Evolutionary conservation across 2,113 vertebrate genomes (phyloP).

Genomic region (Serilophus lunatus): DNA sequence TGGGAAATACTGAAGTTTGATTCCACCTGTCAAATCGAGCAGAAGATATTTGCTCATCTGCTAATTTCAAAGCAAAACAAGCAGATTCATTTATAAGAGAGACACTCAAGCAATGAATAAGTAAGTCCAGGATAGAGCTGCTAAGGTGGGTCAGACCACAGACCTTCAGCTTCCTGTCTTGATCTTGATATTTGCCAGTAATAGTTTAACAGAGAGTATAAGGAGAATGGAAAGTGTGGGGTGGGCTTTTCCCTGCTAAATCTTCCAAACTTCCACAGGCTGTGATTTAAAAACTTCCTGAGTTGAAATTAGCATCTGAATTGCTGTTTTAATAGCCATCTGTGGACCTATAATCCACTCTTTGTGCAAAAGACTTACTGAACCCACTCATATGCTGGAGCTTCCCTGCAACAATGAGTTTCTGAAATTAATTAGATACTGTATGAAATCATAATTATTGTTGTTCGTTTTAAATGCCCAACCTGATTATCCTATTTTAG

Average conservation of each 20-base stretch:
- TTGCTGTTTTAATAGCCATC: conserved; percentile 12
- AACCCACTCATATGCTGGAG: not conserved
- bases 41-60: not conserved
- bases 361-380: not conserved
- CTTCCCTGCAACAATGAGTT: not conserved
- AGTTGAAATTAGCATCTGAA: conserved; percentile 40
- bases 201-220: not conserved
- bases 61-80: not conserved
- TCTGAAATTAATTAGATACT: conserved; percentile 36
- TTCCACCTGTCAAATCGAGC: not conserved
- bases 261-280: not conserved
- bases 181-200: not conserved
- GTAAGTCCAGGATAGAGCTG: fast-evolving
- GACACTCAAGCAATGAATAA: fast-evolving
- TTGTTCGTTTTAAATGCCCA: conserved; percentile 20
- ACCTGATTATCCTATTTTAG: conserved; percentile 10
- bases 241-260: not conserved
- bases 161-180: not conserved
- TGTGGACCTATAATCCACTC: conserved; percentile 5
- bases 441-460: conserved; percentile 39
- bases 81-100: not conserved
- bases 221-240: not conserved
- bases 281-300: conserved; percentile 25
- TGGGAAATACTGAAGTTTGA: not conserved
- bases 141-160: not conserved